Evolutionary conservation across 1,140 invertebrate genomes (phyloP), one percentile per base, ranked within the genome.

Genomic region (Mizuhopecten yessoensis): DNA sequence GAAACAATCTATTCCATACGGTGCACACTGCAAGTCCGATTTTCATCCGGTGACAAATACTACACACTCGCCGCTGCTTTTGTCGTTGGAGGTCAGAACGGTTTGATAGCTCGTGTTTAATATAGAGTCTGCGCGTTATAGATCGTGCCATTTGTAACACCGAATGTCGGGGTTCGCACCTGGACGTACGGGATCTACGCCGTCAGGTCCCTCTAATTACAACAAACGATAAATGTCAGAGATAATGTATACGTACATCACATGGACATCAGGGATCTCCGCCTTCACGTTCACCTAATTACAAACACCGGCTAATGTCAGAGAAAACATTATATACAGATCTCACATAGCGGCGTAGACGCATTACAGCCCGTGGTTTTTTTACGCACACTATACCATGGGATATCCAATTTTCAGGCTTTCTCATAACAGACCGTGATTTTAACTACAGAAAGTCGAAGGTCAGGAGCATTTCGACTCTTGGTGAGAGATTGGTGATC

Each of bases 281-380:
- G 45, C 45, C 23, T 11, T 2, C 45, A 57, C 20, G 15, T 57
- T 17, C 23, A 7, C 20, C 45, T 75, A n/a, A 75, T 75, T 5
- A 49, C 45, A 20, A 1, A 10, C 45, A 75, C n/a, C 57, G 57
- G 23, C 5, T 29, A 75, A 75, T 75, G 57, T 75, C 57, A 75
- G 57, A 75, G 36, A 39, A 39, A 7, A 39, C 36, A 39, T 39
- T 7, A 39, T 13, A 13, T 13, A 39, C 36, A 13, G 36, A 39
- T 39, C 57, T n/a, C 15, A 75, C 17, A 23, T 2, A 29, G n/a
- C n/a, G 23, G 29, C n/a, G 57, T 75, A n/a, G 9, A 75, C 57
- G 11, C n/a, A 75, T 75, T 75, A 75, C 57, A 75, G 57, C 57
- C 57, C 57, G 57, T 75, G 57, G 5, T n/a, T 75, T n/a, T 75